These are phyloP conservation scores for Todiramphus saurophagus DNA, from an alignment of 2,113 vertebrate genomes.

Conservation along the genomic window DNA sequence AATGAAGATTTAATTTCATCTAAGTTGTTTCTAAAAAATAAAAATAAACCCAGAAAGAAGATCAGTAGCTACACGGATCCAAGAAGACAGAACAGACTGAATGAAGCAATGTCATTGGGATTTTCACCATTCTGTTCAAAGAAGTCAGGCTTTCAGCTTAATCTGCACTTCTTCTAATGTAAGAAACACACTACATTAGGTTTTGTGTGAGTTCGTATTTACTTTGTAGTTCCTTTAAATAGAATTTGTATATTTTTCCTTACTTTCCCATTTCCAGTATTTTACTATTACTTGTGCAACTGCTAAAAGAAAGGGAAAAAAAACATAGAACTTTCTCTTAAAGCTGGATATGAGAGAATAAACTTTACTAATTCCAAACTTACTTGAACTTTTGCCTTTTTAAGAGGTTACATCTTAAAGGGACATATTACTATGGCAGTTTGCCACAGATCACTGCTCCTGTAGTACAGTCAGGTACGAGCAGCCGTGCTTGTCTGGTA, in stretches of 20 bases:
- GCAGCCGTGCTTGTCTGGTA: conserved; percentile 60
- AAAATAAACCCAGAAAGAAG: neutral
- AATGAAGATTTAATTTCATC: conserved; percentile 40
- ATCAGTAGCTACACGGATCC: neutral
- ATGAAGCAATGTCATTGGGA: neutral
- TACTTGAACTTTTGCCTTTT: conserved; percentile 63
- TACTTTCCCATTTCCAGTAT: neutral
- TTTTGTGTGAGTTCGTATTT: neutral
- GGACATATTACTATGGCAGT: neutral
- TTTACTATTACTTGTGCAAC: neutral
- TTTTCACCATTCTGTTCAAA: neutral
- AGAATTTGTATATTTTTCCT: neutral
- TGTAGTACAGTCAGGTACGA: conserved; percentile 54
- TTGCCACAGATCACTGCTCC: conserved; percentile 47
- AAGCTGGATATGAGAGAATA: neutral
- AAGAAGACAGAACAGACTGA: neutral
- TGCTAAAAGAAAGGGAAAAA: neutral
- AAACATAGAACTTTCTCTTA: neutral
- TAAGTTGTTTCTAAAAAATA: neutral
- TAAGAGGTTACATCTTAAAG: conserved; percentile 9
- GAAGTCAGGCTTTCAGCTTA: neutral
- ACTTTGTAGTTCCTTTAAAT: neutral
- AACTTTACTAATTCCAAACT: neutral
- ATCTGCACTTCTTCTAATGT: neutral
- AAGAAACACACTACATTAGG: neutral